Percentiles rank a stretch among this genome's conserved stretches.
Conservation (phyloP, 2,113 vertebrate genomes). For the Deroptyus accipitrinus region DNA sequence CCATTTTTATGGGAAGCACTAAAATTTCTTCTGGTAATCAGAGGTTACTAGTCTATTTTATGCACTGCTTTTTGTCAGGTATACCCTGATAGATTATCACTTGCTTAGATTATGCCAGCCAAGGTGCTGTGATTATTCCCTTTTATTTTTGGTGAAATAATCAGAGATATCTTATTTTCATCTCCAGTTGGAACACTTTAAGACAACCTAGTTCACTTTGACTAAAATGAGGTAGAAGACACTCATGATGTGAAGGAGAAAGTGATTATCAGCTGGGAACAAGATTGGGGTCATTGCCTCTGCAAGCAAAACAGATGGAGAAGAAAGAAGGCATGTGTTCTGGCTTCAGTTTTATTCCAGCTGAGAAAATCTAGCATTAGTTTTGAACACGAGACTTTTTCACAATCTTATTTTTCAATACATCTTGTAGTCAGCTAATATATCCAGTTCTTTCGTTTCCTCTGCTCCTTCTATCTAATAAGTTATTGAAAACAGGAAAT, state of each 20-base stretch:
- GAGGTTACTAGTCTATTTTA: neutral
- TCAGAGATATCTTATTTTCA: neutral
- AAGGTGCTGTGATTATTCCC: neutral
- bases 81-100: neutral
- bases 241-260: neutral
- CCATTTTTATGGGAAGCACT: neutral
- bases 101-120: neutral
- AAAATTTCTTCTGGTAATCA: neutral
- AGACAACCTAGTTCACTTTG: neutral
- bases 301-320: constrained; percentile 30
- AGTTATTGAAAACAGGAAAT: neutral
- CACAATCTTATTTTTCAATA: neutral
- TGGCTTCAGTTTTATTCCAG: neutral
- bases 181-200: neutral
- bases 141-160: neutral
- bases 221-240: neutral
- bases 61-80: neutral
- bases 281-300: constrained; percentile 9
- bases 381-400: neutral
- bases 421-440: neutral
- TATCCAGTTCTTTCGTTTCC: neutral
- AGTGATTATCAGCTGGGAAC: constrained; percentile 18
- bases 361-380: neutral
- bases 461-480: neutral
- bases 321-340: neutral